A percentile compares a stretch with the other conserved stretches of the same genome.
Conservation (phyloP, 2,888 invertebrate species). For the Drosophila pseudotakahashii region DNA sequence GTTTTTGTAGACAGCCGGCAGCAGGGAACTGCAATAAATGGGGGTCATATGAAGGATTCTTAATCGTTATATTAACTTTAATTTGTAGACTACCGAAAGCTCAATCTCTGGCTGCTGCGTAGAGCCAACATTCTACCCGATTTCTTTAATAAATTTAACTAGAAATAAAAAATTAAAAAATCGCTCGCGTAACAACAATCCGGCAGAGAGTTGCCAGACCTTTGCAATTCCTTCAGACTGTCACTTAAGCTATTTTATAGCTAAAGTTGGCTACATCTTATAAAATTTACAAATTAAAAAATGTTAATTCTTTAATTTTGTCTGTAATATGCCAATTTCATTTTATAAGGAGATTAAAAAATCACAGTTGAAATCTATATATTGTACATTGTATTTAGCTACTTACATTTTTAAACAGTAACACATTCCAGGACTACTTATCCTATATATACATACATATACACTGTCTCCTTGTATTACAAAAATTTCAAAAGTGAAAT, state of each 20-base stretch:
- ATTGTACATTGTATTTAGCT: no score
- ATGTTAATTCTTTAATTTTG: no score
- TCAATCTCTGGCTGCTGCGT: conserved; percentile 45
- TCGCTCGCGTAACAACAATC: conserved; percentile 68
- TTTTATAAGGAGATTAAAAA: no score
- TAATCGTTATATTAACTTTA: fast-evolving
- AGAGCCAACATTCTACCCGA: conserved; percentile 52
- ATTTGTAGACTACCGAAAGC: conserved; percentile 46
- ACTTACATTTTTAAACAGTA: no score
- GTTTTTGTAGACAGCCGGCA: conserved; percentile 69
- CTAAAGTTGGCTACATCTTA: not conserved
- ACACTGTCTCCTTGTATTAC: no score
- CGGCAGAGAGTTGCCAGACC: conserved; percentile 13
- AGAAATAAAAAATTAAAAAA: conserved; percentile 28
- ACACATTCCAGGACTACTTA: no score
- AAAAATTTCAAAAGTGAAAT: no score
- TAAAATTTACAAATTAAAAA: no score
- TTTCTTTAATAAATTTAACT: conserved; percentile 51
- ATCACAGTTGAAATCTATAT: no score
- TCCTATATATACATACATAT: no score
- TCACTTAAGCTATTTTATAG: not conserved
- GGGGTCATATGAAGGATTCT: not conserved
- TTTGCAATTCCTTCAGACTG: not conserved
- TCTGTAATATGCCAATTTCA: no score
- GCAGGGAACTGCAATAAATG: conserved; percentile 40